Evolutionary conservation across 2,113 vertebrate genomes (phyloP).

Genomic region (Notiomystis cincta): DNA sequence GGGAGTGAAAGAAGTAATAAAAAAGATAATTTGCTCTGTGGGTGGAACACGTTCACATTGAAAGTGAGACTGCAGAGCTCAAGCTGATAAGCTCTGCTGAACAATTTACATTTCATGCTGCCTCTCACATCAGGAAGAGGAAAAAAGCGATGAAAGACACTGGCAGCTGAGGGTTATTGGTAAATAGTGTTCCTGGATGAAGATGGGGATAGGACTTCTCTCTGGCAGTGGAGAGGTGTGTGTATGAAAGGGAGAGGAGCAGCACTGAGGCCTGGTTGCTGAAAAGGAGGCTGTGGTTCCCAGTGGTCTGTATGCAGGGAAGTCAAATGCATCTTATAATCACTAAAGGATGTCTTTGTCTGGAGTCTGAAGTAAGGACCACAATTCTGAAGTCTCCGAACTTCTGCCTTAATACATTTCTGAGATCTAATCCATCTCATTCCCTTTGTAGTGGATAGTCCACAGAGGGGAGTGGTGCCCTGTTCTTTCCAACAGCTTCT

Average conservation of each 20-base stretch:
- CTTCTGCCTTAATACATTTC: not conserved
- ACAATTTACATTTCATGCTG: not conserved
- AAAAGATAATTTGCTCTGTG: not conserved
- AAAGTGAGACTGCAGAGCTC: not conserved
- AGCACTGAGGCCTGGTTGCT: not conserved
- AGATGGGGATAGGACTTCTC: not conserved
- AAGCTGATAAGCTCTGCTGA: not conserved
- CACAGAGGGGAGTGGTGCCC: not conserved
- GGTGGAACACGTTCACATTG: not conserved
- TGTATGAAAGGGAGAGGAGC: not conserved
- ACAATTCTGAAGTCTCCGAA: not conserved
- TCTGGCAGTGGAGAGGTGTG: not conserved
- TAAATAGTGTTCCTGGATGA: not conserved
- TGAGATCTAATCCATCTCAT: not conserved
- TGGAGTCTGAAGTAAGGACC: not conserved
- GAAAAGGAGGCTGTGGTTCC: not conserved
- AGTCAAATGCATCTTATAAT: not conserved
- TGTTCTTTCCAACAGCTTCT: not conserved
- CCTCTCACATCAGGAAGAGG: not conserved
- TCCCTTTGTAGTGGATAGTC: not conserved
- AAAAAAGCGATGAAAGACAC: not conserved
- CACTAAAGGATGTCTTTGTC: not conserved
- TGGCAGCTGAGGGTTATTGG: not conserved
- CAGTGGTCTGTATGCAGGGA: not conserved
- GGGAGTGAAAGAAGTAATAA: not conserved